Conservation (phyloP, 2,113 vertebrate species). For the Sceloporus tristichus region DNA sequence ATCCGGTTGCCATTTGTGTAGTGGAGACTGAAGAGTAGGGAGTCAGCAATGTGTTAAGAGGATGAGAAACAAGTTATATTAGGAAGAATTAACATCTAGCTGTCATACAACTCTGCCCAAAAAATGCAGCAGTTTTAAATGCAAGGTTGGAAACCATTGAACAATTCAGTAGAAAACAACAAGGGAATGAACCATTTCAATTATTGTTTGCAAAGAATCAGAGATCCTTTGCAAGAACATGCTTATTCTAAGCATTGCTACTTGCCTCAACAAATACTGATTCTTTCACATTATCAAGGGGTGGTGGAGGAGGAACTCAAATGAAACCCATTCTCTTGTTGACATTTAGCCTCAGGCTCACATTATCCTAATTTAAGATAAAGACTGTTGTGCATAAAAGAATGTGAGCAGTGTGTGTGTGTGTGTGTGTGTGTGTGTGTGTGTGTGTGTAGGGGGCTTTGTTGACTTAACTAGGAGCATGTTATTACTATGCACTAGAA, state of each 20-base stretch:
- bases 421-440: no score
- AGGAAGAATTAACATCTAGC: neutral
- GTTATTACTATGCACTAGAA: slow-evolving; percentile 53
- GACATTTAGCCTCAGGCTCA: slow-evolving; percentile 54
- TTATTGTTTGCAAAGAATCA: slow-evolving; percentile 12
- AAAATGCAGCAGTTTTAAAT: slow-evolving; percentile 12
- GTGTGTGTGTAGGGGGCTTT: slow-evolving; percentile 23
- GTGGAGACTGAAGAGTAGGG: neutral
- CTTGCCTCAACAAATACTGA: slow-evolving; percentile 34
- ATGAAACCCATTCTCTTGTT: slow-evolving; percentile 44
- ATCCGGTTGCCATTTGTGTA: neutral
- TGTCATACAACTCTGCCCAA: neutral
- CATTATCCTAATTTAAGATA: slow-evolving; percentile 65
- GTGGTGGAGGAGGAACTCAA: slow-evolving; percentile 45
- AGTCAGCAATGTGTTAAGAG: neutral
- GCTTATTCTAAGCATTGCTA: slow-evolving; percentile 45
- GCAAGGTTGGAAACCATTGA: neutral
- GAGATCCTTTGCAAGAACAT: slow-evolving; percentile 31
- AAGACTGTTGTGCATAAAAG: slow-evolving; percentile 57
- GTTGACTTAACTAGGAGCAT: slow-evolving; percentile 54
- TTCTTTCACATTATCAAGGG: slow-evolving; percentile 53
- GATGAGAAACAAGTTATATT: neutral
- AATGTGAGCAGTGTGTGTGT: slow-evolving; percentile 58
- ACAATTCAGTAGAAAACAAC: slow-evolving; percentile 17
- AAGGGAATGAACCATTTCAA: slow-evolving; percentile 25